phyloP scores from a whole-genome alignment of 2,113 vertebrate species.

The Oostethus manadensis region DNA sequence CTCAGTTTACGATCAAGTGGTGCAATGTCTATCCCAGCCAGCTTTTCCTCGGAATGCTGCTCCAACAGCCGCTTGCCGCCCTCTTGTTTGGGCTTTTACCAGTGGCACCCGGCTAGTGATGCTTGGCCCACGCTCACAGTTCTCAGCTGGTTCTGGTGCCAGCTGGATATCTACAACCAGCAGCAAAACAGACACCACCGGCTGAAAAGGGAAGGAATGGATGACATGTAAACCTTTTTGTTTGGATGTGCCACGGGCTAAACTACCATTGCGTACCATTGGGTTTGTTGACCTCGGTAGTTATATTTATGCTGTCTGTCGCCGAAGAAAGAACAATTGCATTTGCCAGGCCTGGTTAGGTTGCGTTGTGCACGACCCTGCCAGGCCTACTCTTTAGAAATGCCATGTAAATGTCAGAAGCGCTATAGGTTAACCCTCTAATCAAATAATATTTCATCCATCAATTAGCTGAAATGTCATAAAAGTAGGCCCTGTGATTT shows the following conservation, averaged over 20 bases:
- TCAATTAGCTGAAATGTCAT: conserved; percentile 27
- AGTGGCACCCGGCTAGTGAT: conserved; percentile 37
- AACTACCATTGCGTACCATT: neutral
- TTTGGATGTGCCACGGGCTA: conserved; percentile 6
- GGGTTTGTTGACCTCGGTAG: neutral
- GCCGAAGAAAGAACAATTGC: conserved; percentile 16
- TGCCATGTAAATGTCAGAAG: conserved; percentile 59
- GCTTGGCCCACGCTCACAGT: conserved; percentile 31
- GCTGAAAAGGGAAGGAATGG: no score
- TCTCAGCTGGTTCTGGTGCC: conserved; percentile 16
- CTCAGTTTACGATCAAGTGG: conserved; percentile 6
- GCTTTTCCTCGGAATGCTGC: conserved; percentile 8
- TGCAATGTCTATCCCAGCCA: conserved; percentile 6
- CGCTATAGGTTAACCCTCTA: conserved; percentile 21
- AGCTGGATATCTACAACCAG: conserved; percentile 14
- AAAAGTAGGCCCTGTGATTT: conserved; percentile 11
- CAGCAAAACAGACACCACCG: conserved; percentile 17
- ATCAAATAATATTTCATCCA: conserved; percentile 29
- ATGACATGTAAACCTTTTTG: neutral
- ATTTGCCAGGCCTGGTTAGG: conserved; percentile 14
- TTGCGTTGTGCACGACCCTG: neutral
- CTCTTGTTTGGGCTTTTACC: conserved; percentile 47
- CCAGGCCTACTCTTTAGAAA: conserved; percentile 35
- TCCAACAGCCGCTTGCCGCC: conserved; percentile 15
- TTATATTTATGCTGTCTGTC: neutral